Conservation (phyloP, 2,113 vertebrate genomes). For the Campylomormyrus numenius region DNA sequence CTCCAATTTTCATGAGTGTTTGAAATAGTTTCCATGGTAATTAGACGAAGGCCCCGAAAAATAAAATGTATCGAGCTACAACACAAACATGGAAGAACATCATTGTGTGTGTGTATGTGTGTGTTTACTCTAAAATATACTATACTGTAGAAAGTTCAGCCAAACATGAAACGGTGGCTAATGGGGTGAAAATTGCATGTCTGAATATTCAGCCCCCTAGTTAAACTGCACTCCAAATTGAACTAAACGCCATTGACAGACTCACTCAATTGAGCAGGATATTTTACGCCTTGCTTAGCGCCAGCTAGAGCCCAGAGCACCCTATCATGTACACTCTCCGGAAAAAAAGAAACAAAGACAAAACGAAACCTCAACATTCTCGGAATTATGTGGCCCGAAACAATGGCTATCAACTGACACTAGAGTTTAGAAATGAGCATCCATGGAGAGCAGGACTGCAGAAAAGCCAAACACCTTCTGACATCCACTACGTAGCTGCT, state of each 20-base stretch:
- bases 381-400: background rate
- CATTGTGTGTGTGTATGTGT: constrained; percentile 8
- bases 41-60: constrained; percentile 34
- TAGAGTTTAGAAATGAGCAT: background rate
- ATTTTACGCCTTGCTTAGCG: background rate
- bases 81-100: constrained; percentile 20
- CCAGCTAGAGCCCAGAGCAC: background rate
- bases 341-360: background rate
- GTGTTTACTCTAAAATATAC: constrained; percentile 24
- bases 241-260: constrained; percentile 1
- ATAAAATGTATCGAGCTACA: constrained; percentile 18
- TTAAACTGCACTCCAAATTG: constrained; percentile 9
- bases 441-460: background rate
- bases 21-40: constrained; percentile 44
- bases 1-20: constrained; percentile 39
- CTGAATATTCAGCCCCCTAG: constrained; percentile 4
- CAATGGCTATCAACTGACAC: background rate
- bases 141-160: constrained; percentile 8
- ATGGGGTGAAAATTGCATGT: constrained; percentile 23
- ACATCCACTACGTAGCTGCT: background rate
- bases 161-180: background rate
- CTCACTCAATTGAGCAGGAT: constrained; percentile 2
- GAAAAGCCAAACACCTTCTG: background rate
- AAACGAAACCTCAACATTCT: background rate
- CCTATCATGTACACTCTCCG: background rate